Evolutionary conservation across 2,113 vertebrate species (phyloP).

Genomic region (Melanerpes formicivorus): DNA sequence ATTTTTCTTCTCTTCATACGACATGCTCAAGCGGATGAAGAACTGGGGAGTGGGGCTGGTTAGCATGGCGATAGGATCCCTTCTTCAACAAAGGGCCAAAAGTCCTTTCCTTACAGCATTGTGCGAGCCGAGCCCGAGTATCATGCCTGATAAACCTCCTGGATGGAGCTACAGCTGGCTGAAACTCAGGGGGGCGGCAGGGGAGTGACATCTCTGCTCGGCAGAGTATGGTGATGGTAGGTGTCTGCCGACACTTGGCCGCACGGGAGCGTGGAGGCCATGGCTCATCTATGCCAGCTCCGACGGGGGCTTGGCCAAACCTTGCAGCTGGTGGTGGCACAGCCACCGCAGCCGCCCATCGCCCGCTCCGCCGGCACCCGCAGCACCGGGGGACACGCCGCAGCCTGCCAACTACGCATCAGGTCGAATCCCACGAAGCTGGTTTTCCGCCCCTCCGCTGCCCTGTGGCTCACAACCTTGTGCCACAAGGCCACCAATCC

Average conservation of each 20-base stretch:
- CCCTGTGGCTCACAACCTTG: too few species aligned
- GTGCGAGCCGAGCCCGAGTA: background rate
- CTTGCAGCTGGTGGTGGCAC: background rate
- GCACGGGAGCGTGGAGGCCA: too few species aligned
- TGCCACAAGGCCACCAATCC: background rate
- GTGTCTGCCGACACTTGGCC: fast-evolving
- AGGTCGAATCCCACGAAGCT: background rate
- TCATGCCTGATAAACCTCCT: too few species aligned
- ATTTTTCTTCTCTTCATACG: background rate
- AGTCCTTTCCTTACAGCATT: background rate
- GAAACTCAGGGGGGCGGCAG: background rate
- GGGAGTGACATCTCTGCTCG: background rate
- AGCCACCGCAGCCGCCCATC: background rate
- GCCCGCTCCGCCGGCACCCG: background rate
- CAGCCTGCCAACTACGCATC: background rate
- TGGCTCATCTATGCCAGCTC: background rate
- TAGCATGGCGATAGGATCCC: background rate
- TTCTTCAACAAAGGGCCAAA: background rate
- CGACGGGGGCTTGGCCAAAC: too few species aligned
- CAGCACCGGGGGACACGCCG: background rate
- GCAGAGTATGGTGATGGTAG: too few species aligned
- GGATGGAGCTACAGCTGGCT: background rate
- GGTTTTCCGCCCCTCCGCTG: background rate
- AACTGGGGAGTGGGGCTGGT: background rate
- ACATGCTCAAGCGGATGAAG: fast-evolving